Evolutionary conservation across 1,140 invertebrate species (phyloP), one percentile per base, ranked within the genome.

Genomic region (Arctopsyche grandis): DNA sequence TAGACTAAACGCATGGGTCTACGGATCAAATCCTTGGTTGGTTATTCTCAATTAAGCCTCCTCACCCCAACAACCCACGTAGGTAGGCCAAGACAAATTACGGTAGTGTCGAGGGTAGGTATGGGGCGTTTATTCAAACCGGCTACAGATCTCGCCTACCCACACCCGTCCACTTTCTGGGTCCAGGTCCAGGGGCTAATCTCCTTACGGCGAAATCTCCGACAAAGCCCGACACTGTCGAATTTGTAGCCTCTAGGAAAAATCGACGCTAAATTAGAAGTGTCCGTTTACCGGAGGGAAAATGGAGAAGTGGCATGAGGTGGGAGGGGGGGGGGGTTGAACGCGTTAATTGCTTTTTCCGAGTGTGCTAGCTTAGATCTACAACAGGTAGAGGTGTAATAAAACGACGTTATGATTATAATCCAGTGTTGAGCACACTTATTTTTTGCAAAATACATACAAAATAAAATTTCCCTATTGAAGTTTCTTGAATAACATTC

Each of bases 21-120:
- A 52, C 10, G 48, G 48, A 52, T 52, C 48, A 52, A 52, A 22
- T 56, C 46, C 71, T 24, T 16, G 69, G 71, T 48, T 56, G 71
- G 71, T 74, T 74, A 74, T 74, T 74, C 46, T 74, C 71, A 74
- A 74, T 74, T 74, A 74, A 74, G 71, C 43, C n/a, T 12, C 24
- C 10, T 26, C 24, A 3, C 24, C 19, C 63, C 63, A 21, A 26
- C 24, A 19, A 22, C 0, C 63, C 24, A 0, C 24, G n/a, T 12
- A 14, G 70, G 70, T 52, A 26, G 38, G n/a, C 48, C 71, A 74
- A 74, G 71, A 74, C 71, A 74, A 74, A 74, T 74, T 74, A 29
- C 43, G 46, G 71, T 74, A 56, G 71, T 74, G 43, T 56, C 7
- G n/a, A 38, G 29, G 12, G 12, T 16, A 24, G 24, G 63, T 10